Evolutionary conservation across 2,888 invertebrate genomes (phyloP), one percentile per base, ranked within the genome.

Genomic region (Tenthredo livida): DNA sequence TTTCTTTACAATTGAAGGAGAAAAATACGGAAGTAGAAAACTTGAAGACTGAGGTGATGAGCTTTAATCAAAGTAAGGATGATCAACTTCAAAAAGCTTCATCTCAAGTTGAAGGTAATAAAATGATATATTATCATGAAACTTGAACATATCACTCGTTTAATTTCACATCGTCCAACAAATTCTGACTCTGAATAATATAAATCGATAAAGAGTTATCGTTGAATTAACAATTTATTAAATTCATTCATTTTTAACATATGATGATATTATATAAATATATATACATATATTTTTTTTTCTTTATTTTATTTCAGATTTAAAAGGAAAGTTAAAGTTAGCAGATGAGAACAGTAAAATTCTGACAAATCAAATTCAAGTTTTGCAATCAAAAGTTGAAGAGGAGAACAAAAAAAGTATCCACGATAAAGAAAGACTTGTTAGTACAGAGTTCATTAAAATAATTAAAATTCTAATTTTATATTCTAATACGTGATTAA

Each of bases 261-360:
- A 29, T 29, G 12, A 67, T 70, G 5, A 15, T 37, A 6, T 37
- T n/a, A n/a, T n/a, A n/a, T n/a, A n/a, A n/a, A 37, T 0, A 37
- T 37, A 37, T 7, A 37, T 0, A 37, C 7, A 37, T 7, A 37
- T 37, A 37, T 70, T 70, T 37, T 37, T 37, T 21, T 43, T 73
- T 43, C 21, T 73, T 37, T 73, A 72, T 84, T 84, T 29, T 15
- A 61, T 89, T 89, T 17, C 85, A 86, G 96, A 96, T 92, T 92
- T 95, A 37, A 94, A 94, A 87, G 94, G 95, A 29, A 95, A 95
- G 89, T 92, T 95, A 9, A 94, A 94, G 86, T 94, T 94, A 87
- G 92, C 94, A 43, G 93, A 94, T 88, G 94, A 95, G 87, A 95
- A 95, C 89, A 95, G 94, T 88, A 92, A 92, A 9, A 94, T 95